phyloP scores from a whole-genome alignment of 2,888 invertebrate species.

The Dicyrtoma fusca region DNA sequence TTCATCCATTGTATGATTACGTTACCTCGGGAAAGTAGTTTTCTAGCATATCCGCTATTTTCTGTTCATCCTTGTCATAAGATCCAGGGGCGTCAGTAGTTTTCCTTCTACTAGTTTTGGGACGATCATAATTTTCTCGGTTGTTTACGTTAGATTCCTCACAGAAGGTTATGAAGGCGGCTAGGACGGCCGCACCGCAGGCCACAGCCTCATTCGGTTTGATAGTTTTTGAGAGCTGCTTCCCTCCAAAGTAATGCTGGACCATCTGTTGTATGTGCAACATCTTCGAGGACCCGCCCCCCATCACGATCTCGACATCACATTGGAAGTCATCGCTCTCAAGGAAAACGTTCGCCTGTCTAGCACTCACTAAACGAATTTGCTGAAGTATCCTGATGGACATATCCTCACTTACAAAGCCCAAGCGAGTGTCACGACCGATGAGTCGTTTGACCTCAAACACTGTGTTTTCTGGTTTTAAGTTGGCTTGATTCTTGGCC shows the following conservation, averaged over 20 bases:
- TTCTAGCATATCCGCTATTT: no score
- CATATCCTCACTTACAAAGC: constrained; percentile 37
- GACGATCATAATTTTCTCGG: no score
- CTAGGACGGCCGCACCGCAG: constrained; percentile 38
- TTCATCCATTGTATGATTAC: no score
- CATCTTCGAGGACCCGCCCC: constrained; percentile 41
- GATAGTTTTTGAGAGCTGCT: background rate
- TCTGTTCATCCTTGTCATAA: no score
- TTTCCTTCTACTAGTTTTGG: no score
- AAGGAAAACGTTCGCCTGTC: background rate
- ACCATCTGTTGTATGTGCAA: constrained; percentile 30
- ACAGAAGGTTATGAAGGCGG: constrained; percentile 20
- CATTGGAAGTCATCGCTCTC: background rate
- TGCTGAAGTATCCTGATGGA: constrained; percentile 33
- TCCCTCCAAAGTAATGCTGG: constrained; percentile 22
- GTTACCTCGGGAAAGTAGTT: no score
- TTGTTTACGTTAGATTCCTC: background rate
- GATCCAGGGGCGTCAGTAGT: no score
- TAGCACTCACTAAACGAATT: constrained; percentile 11
- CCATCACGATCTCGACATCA: constrained; percentile 42
- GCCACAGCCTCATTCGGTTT: constrained; percentile 29
- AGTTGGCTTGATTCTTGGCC: constrained; percentile 4
- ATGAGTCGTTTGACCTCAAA: constrained; percentile 88
- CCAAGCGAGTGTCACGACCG: constrained; percentile 66
- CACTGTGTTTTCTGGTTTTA: background rate